These are phyloP conservation scores for Herminia tarsipennalis DNA, from an alignment of 2,888 invertebrate genomes.

Conservation along the genomic window DNA sequence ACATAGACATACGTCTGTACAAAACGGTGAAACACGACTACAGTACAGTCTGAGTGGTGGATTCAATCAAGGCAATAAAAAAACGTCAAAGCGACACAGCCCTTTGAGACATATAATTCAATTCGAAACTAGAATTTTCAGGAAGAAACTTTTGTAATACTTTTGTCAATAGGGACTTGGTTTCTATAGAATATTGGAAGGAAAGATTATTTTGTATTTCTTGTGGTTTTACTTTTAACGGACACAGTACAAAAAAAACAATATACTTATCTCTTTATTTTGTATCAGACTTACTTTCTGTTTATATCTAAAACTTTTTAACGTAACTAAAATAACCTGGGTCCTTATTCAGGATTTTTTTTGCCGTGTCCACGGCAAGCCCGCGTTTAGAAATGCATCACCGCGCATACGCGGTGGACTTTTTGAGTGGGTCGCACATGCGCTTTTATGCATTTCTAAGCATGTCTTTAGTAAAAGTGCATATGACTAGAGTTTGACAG, in stretches of 20 bases:
- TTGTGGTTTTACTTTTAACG: neutral
- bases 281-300: no score
- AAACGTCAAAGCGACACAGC: conserved; percentile 44
- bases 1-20: neutral
- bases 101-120: conserved; percentile 52
- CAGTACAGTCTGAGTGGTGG: conserved; percentile 12
- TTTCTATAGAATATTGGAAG: neutral
- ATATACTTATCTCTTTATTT: neutral
- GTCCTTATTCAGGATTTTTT: no score
- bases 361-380: no score
- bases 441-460: no score
- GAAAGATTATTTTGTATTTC: neutral
- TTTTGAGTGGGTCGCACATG: no score
- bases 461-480: no score
- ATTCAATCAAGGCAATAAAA: conserved; percentile 41
- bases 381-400: no score
- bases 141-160: conserved; percentile 26
- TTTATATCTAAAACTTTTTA: no score
- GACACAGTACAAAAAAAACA: neutral
- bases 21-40: conserved; percentile 1
- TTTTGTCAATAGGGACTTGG: conserved; percentile 1
- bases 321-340: no score
- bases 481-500: no score
- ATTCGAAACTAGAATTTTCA: conserved; percentile 40
- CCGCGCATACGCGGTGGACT: no score